Evolutionary conservation across 2,888 invertebrate species (phyloP), one percentile per base, ranked within the genome.

Genomic region (Drosophila meridionalis): DNA sequence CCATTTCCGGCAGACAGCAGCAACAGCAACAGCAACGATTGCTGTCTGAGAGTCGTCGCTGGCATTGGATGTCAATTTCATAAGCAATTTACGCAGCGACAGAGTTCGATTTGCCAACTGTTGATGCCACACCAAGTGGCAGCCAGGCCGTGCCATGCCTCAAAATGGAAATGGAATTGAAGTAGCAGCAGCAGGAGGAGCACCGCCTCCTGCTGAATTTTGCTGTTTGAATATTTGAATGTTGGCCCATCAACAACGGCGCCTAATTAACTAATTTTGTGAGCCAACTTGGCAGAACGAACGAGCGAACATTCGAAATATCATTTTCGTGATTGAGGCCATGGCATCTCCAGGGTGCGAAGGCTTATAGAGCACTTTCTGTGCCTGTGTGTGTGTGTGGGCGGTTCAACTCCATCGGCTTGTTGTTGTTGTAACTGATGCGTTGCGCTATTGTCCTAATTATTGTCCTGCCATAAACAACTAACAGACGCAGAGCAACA

Each of bases 381-480:
- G 11, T 7, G 9, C 2, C 4, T 38, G 12, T 26, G 6, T 53
- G 1, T 53, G 26, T 38, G 53, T 38, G 50, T 14, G 48, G 47
- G 32, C n/a, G 42, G 53, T 28, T 67, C 63, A 77, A 77, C 78
- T 65, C 60, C 73, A 78, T 68, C 47, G 65, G 59, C 47, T 26
- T 43, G 67, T 65, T 69, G 60, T 50, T 76, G 81, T 45, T 30
- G 45, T 65, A 78, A 81, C 82, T 81, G 78, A 78, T 78, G 83
- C 69, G 83, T 60, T 82, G 72, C 83, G 73, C 83, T 62, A 69
- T 73, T 83, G 84, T 86, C 89, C 85, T 85, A 85, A 85, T 85
- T 90, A 85, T 90, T 85, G 89, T 88, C 76, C 90, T 86, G 89
- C 85, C 87, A 90, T 85, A 90, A 85, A 90, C 90, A 89, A 90